phyloP scores from a whole-genome alignment of 2,113 vertebrate genomes.

The Tenrec ecaudatus region DNA sequence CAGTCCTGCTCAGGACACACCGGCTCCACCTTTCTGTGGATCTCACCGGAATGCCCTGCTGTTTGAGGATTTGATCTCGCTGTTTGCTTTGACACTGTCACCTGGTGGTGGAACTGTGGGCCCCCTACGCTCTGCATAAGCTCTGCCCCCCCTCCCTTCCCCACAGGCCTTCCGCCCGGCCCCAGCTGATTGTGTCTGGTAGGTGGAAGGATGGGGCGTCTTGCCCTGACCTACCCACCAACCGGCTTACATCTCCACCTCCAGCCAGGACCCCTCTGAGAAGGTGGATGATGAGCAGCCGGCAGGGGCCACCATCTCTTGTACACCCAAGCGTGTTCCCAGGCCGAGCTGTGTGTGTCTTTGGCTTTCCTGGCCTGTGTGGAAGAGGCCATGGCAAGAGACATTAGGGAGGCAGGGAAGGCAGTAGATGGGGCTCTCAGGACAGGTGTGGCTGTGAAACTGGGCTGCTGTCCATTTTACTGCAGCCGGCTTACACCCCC shows the following conservation, averaged over 20 bases:
- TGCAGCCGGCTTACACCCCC: not conserved
- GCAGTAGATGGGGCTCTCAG: not conserved
- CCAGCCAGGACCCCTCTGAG: not conserved
- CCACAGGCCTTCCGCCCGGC: not conserved
- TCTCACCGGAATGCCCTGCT: not conserved
- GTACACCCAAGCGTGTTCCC: not conserved
- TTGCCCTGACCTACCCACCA: not conserved
- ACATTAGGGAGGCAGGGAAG: not conserved
- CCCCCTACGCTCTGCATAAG: not conserved
- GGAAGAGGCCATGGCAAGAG: not conserved
- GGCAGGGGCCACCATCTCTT: not conserved
- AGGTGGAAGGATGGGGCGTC: not conserved
- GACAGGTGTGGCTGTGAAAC: too few species aligned
- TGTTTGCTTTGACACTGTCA: fast-evolving
- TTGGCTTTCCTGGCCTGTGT: not conserved
- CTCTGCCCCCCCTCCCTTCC: not conserved
- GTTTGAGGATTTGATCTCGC: not conserved
- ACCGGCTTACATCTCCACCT: not conserved
- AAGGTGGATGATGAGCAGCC: too few species aligned
- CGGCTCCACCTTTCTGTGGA: not conserved
- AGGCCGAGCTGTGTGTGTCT: not conserved
- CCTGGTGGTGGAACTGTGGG: not conserved
- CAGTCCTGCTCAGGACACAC: not conserved
- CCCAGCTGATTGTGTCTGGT: not conserved
- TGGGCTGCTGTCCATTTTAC: too few species aligned